Conservation (phyloP, 2,888 invertebrate genomes). For the Resseliella maxima region DNA sequence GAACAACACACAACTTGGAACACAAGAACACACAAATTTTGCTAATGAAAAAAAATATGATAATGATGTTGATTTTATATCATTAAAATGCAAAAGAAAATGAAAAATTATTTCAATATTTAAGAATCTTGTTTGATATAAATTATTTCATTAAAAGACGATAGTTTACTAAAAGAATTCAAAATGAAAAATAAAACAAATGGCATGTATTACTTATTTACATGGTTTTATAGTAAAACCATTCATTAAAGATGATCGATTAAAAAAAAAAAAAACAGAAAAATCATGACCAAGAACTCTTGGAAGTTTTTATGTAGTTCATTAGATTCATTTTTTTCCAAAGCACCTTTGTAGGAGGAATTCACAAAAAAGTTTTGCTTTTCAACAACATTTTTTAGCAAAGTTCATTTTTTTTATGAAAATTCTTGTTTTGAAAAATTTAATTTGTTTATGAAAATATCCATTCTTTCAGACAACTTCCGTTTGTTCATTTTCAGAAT, state of each 20-base stretch:
- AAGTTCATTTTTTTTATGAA: no score
- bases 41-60: background rate
- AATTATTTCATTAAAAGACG: slow-evolving; percentile 22
- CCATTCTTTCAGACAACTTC: no score
- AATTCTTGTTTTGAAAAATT: no score
- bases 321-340: no score
- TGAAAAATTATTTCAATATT: background rate
- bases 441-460: no score
- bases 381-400: no score
- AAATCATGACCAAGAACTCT: background rate
- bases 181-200: background rate
- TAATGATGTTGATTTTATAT: slow-evolving; percentile 27
- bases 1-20: background rate
- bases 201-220: slow-evolving; percentile 32
- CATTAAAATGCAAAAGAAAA: background rate
- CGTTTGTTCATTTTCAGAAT: no score
- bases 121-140: slow-evolving; percentile 31
- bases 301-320: background rate
- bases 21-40: background rate
- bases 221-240: slow-evolving; percentile 32
- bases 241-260: slow-evolving; percentile 24
- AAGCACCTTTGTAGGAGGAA: no score
- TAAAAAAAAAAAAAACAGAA: background rate
- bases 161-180: slow-evolving; percentile 4
- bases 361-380: no score